These are phyloP conservation scores for Caiman crocodilus DNA, from an alignment of 2,797 vertebrate species.

Conservation along the genomic window DNA sequence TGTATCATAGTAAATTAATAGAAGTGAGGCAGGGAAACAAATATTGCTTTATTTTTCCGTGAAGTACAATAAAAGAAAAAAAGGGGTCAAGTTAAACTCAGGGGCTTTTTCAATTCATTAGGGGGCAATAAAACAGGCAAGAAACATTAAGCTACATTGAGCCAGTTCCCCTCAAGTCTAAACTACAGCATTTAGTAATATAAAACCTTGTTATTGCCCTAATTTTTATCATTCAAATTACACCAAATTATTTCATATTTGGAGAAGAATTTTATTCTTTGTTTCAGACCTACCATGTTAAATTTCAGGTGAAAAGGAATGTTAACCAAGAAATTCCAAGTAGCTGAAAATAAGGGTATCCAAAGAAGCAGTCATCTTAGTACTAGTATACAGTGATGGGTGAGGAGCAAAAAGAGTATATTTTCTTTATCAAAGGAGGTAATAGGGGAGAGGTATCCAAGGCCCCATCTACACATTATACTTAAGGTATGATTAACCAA, in stretches of 20 bases:
- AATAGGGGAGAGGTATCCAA: background rate
- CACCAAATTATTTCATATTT: background rate
- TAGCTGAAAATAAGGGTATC: background rate
- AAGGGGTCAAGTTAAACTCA: background rate
- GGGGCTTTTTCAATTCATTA: background rate
- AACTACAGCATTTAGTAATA: background rate
- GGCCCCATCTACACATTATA: background rate
- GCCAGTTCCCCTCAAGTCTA: background rate
- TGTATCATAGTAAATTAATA: background rate
- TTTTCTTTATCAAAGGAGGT: background rate
- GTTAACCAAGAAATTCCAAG: background rate
- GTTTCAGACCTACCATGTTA: background rate
- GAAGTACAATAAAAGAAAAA: background rate
- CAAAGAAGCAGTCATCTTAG: background rate
- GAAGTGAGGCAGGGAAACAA: background rate
- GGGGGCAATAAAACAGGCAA: background rate
- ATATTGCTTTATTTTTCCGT: background rate
- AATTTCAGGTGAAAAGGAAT: background rate
- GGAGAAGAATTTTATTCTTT: background rate
- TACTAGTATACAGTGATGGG: too few species aligned
- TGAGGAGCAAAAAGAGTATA: background rate
- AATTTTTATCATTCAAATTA: background rate
- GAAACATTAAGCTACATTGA: background rate
- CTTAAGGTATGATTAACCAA: too few species aligned
- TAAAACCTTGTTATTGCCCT: background rate